phyloP scores from a whole-genome alignment of 92 coral and sea anemone genomes.

The Galaxea fascicularis region DNA sequence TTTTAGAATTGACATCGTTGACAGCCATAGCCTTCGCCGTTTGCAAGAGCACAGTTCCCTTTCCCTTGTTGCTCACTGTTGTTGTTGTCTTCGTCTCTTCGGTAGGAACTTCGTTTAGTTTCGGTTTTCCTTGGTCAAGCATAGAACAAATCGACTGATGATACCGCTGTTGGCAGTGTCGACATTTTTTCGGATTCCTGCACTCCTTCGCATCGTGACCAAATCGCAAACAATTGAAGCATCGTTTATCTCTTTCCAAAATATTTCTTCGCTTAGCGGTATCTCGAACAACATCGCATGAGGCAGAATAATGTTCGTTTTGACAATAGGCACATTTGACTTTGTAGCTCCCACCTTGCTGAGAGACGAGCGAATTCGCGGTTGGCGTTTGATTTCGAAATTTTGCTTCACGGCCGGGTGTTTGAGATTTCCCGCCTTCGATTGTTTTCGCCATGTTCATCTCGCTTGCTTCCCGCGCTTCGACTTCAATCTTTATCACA shows the following conservation, averaged over 20 bases:
- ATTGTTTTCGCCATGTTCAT: background rate
- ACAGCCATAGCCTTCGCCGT: constrained; percentile 61
- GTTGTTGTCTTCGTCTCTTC: constrained; percentile 35
- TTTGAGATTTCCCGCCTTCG: too few species aligned
- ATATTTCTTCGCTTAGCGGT: constrained; percentile 38
- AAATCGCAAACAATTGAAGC: constrained; percentile 41
- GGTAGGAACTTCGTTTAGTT: constrained; percentile 20
- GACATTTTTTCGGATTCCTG: constrained; percentile 17
- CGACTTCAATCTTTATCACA: constrained; percentile 45
- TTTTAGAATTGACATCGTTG: background rate
- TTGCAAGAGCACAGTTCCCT: constrained; percentile 61
- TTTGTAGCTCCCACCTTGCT: background rate
- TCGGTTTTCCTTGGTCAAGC: constrained; percentile 1
- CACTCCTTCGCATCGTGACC: constrained; percentile 11
- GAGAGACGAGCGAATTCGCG: background rate
- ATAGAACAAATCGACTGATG: constrained; percentile 47
- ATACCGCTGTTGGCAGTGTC: constrained; percentile 45
- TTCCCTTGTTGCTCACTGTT: constrained; percentile 27
- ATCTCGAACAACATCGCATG: constrained; percentile 19
- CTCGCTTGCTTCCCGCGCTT: constrained; percentile 58
- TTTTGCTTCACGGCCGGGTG: background rate
- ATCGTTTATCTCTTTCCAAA: constrained; percentile 38
- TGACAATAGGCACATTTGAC: constrained; percentile 35
- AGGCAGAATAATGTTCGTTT: constrained; percentile 3
- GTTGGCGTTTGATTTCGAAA: constrained; percentile 2